Conservation (phyloP, 2,797 vertebrate genomes). For the Pagetopsis macropterus region DNA sequence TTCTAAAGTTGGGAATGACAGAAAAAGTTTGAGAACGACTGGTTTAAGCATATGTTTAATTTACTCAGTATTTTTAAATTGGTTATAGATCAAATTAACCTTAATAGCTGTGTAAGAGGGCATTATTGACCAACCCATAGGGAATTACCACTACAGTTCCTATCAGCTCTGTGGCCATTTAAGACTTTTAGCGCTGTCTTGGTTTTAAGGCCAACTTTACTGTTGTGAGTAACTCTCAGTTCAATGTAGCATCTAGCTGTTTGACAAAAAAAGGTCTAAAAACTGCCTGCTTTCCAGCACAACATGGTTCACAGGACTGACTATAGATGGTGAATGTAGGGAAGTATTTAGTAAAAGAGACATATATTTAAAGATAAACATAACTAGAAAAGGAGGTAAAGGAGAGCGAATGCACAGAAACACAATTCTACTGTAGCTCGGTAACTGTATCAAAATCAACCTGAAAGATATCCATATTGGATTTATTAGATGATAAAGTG, state of each 20-base stretch:
- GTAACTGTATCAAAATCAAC: background rate
- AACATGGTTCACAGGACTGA: background rate
- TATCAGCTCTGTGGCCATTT: background rate
- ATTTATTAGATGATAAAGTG: background rate
- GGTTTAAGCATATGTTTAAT: background rate
- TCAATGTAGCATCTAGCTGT: background rate
- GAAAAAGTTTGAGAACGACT: no score
- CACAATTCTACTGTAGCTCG: background rate
- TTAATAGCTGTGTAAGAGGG: background rate
- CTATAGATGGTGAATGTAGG: background rate
- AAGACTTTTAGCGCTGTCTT: background rate
- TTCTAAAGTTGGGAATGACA: no score
- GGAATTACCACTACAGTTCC: background rate
- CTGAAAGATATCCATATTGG: background rate
- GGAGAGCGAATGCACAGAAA: background rate
- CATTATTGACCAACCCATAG: background rate
- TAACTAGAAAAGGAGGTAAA: background rate
- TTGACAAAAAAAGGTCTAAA: background rate
- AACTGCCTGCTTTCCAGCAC: background rate
- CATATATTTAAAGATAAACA: background rate
- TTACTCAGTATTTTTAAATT: conserved; percentile 5
- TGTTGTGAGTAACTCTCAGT: background rate
- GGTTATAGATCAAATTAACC: background rate
- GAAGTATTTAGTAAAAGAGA: background rate
- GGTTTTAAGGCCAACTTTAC: background rate